Percentiles rank a stretch among this genome's conserved stretches.
phyloP scores from a whole-genome alignment of 2,888 invertebrate species.

The Spatulosminthurus flaviceps region DNA sequence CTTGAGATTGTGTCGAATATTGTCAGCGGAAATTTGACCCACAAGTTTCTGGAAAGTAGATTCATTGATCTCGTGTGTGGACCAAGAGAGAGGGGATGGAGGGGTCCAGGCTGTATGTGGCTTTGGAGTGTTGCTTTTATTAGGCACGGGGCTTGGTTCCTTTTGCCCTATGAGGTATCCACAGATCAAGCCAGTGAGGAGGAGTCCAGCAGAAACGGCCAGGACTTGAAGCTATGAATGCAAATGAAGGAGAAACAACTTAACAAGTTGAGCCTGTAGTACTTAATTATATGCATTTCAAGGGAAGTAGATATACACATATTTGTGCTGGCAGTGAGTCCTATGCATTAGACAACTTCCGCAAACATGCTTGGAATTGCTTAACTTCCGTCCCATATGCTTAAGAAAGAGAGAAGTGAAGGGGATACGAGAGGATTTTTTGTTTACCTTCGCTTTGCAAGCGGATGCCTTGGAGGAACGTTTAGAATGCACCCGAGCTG shows the following conservation, averaged over 20 bases:
- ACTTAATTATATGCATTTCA: no score
- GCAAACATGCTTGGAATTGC: no score
- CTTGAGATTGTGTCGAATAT: slow-evolving; percentile 62
- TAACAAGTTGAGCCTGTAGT: background rate
- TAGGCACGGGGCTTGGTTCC: slow-evolving; percentile 36
- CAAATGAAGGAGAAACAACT: background rate
- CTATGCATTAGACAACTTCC: no score
- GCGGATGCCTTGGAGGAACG: slow-evolving; percentile 31
- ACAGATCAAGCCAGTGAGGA: slow-evolving; percentile 59
- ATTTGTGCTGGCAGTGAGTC: no score
- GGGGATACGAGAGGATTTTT: no score
- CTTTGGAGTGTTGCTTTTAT: background rate
- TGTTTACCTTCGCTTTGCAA: slow-evolving; percentile 44
- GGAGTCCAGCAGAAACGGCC: slow-evolving; percentile 56
- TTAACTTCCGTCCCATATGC: no score
- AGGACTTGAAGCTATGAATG: slow-evolving; percentile 42
- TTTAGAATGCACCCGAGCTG: slow-evolving; percentile 30
- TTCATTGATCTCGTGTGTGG: slow-evolving; percentile 58
- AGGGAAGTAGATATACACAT: no score
- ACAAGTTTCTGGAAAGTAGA: slow-evolving; percentile 60
- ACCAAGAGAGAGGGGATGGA: background rate
- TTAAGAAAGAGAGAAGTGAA: no score
- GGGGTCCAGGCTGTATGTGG: background rate
- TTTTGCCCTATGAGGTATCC: slow-evolving; percentile 58
- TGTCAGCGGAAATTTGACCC: slow-evolving; percentile 61